Base-by-base conservation (phyloP, 92 coral and sea anemone species). In the Scolanthus callimorphus region DNA sequence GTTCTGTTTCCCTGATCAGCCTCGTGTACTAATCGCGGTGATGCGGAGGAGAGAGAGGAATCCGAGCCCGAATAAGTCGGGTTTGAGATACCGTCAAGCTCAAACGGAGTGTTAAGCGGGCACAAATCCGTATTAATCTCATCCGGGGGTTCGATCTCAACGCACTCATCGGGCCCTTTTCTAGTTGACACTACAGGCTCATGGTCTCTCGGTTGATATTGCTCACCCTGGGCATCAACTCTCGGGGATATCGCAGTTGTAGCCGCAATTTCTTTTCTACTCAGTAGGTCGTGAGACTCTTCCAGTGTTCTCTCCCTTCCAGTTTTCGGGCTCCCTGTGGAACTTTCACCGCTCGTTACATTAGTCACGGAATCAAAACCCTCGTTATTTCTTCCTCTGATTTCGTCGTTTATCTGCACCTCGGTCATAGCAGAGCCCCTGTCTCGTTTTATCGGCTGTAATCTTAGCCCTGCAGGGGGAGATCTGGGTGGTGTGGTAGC, bases 361-460 rank as follows among this genome's bases (percentile, higher is more conserved):
- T 34, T 34, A 6, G 41, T 6, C 8, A 34, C 15, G 8, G 41
- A 34, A 6, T 34, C 15, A 15, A 34, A 34, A 6, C 41, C 41
- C 41, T 34, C 41, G 41, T 34, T 34, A 15, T 34, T 15, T 15
- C 41, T 6, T 34, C 15, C 8, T 15, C 41, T 6, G 6, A 34
- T 34, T 49, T 20, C 3, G 0, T 28, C 28, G 20, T 30, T 31
- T 49, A 1, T 52, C 45, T 55, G 12, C 0, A 48, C 25, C 38
- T 37, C 63, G 29, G 45, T 22, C n/a, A 52, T 44, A 28, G 64
- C 55, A 13, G 70, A 62, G 22, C 71, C 64, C 11, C 49, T 55
- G 19, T 61, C 29, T 23, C 67, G 44, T 25, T 67, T 25, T 21
- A 64, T 56, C 13, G 75, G 75, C n/a, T 27, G 15, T 31, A 28